These are phyloP conservation scores for Gymnobelideus leadbeateri DNA, from an alignment of 2,113 vertebrate species.

Conservation along the genomic window DNA sequence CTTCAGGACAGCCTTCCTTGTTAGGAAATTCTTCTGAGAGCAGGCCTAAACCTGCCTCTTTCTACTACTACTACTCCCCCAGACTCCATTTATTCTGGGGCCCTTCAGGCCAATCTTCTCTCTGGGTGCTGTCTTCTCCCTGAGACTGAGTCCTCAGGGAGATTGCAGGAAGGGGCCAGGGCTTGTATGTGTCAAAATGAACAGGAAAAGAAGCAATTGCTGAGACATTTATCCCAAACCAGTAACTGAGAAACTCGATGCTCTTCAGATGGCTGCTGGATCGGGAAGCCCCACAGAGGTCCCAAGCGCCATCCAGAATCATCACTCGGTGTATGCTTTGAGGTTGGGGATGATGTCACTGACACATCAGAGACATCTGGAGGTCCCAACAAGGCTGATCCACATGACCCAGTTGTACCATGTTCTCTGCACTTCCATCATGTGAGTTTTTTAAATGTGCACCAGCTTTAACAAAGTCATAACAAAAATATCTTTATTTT, in stretches of 20 bases:
- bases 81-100: not conserved
- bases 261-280: not conserved
- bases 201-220: not conserved
- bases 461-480: not conserved
- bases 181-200: not conserved
- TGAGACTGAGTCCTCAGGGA: not conserved
- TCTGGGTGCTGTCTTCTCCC: not conserved
- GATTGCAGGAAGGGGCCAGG: not conserved
- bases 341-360: not conserved
- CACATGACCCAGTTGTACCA: not conserved
- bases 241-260: not conserved
- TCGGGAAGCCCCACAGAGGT: too few species aligned
- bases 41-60: not conserved
- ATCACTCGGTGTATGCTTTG: not conserved
- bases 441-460: not conserved
- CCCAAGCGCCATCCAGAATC: not conserved
- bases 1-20: not conserved
- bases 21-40: not conserved
- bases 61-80: not conserved
- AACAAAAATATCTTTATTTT: not conserved
- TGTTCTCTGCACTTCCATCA: not conserved
- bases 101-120: not conserved
- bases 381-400: not conserved
- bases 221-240: not conserved
- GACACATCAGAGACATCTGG: not conserved